Evolutionary conservation across 2,888 invertebrate genomes (phyloP).

Genomic region (Beris chalybata): DNA sequence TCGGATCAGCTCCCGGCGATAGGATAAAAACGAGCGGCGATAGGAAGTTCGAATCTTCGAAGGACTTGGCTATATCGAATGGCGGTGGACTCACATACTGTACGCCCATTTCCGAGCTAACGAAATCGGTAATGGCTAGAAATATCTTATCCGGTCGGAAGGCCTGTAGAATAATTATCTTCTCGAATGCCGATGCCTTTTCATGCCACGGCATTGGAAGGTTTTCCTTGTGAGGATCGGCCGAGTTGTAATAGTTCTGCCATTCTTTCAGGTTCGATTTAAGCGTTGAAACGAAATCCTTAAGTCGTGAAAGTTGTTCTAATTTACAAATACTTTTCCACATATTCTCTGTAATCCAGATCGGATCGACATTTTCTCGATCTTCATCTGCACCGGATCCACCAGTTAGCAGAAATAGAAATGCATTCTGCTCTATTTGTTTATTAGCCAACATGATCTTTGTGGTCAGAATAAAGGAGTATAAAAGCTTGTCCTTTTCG

Average conservation of each 20-base stretch:
- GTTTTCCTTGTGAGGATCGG: constrained; percentile 67
- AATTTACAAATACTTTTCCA: constrained; percentile 83
- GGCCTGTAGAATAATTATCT: constrained; percentile 75
- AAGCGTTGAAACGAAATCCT: constrained; percentile 66
- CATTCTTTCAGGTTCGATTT: constrained; percentile 59
- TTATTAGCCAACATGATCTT: constrained; percentile 67
- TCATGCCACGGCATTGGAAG: constrained; percentile 69
- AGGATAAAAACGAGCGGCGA: constrained; percentile 86
- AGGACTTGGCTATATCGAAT: constrained; percentile 79
- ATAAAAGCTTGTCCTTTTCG: constrained; percentile 84
- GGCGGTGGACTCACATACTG: constrained; percentile 86
- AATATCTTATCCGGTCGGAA: constrained; percentile 83
- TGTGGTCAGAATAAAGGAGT: constrained; percentile 74
- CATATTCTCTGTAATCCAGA: constrained; percentile 77
- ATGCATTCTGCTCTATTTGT: constrained; percentile 65
- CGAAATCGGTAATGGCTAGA: constrained; percentile 75
- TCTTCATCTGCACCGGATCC: constrained; percentile 55
- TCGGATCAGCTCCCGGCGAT: constrained; percentile 87
- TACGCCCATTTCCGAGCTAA: constrained; percentile 69
- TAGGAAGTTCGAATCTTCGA: constrained; percentile 74
- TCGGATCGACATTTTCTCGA: constrained; percentile 69
- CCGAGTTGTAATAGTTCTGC: constrained; percentile 67
- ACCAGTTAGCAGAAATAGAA: constrained; percentile 76
- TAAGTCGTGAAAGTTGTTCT: constrained; percentile 65
- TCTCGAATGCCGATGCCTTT: constrained; percentile 71